Conservation (phyloP, 2,888 invertebrate genomes). For the Cremastinae sp. region DNA sequence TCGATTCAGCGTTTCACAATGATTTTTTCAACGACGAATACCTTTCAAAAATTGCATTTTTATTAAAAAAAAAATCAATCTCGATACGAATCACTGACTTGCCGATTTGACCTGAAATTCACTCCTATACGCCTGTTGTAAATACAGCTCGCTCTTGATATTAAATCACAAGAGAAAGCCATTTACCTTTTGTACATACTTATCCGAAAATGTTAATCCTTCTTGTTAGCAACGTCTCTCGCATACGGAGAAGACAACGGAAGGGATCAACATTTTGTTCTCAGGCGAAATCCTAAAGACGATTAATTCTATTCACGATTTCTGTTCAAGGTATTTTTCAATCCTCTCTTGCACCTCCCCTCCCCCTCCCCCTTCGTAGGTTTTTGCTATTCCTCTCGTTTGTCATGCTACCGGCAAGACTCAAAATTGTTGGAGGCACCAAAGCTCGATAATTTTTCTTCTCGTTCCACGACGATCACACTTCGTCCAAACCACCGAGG, state of each 20-base stretch:
- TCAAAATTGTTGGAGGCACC: conserved; percentile 31
- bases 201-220: conserved; percentile 14
- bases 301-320: conserved; percentile 34
- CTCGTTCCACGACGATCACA: neutral
- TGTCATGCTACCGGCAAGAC: conserved; percentile 50
- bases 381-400: neutral
- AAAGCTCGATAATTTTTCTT: conserved; percentile 23
- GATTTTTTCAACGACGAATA: too few species aligned
- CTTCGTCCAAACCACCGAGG: neutral
- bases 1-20: too few species aligned
- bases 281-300: conserved; percentile 44
- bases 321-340: neutral
- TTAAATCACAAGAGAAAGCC: conserved; percentile 71
- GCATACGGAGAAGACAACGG: conserved; percentile 3
- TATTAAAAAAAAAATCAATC: too few species aligned
- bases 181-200: conserved; percentile 44
- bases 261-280: neutral
- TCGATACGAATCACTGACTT: too few species aligned
- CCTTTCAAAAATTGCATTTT: too few species aligned
- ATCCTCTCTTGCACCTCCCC: neutral
- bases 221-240: conserved; percentile 24
- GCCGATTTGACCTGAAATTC: neutral
- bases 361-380: neutral
- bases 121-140: neutral
- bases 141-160: conserved; percentile 29